Percentiles rank a stretch among this genome's conserved stretches.
Conservation (phyloP, 2,888 invertebrate species). For the Altica lythri region DNA sequence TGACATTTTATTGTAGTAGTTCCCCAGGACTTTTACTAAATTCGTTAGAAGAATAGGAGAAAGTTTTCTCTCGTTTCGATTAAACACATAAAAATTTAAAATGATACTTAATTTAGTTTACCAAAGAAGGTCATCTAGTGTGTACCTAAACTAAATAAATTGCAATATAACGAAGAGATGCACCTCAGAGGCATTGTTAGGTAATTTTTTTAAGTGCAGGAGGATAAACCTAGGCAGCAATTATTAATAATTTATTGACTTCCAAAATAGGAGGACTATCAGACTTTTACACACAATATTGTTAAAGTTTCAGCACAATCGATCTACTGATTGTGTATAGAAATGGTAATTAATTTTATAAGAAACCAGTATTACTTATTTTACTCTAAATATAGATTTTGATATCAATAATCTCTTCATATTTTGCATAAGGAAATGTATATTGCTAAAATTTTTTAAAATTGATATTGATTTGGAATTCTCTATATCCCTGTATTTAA, state of each 20-base stretch:
- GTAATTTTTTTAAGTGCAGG: constrained; percentile 17
- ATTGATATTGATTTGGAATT: too few relatives aligned
- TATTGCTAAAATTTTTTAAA: too few relatives aligned
- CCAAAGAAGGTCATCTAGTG: constrained; percentile 28
- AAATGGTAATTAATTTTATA: too few relatives aligned
- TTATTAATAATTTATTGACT: constrained; percentile 21
- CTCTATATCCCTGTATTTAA: too few relatives aligned
- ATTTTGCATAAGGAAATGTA: too few relatives aligned
- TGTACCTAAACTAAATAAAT: constrained; percentile 19
- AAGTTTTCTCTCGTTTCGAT: constrained; percentile 15
- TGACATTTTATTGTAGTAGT: not conserved
- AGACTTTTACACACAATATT: too few relatives aligned
- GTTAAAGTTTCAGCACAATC: too few relatives aligned
- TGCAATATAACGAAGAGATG: constrained; percentile 20
- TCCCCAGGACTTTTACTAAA: constrained; percentile 12
- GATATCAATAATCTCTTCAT: too few relatives aligned
- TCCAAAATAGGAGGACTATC: constrained; percentile 14
- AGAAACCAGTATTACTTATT: too few relatives aligned
- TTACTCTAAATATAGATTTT: too few relatives aligned
- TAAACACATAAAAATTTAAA: constrained; percentile 13
- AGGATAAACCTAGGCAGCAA: constrained; percentile 19
- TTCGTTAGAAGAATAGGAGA: constrained; percentile 22
- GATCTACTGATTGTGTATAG: too few relatives aligned
- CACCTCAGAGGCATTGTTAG: constrained; percentile 27
- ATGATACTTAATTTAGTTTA: constrained; percentile 26